Evolutionary conservation across 2,113 vertebrate species (phyloP), one percentile per base, ranked within the genome.

Genomic region (Pholis gunnellus): DNA sequence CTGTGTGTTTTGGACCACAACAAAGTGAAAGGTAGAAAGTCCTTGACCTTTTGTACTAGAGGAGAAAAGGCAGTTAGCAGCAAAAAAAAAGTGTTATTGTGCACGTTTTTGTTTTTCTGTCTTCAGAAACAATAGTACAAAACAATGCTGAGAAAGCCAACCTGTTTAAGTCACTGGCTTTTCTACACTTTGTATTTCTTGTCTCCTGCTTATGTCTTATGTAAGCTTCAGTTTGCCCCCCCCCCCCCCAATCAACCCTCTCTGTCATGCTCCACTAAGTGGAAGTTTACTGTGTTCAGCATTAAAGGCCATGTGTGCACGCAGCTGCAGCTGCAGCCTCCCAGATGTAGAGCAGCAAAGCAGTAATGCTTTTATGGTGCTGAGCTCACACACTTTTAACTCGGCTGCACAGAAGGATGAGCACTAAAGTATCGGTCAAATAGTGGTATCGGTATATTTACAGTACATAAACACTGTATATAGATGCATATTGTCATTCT

Each of bases 231-330:
- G 81, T 88, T 88, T 67, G 65, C 75, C 75, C 56, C 56, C 13
- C 56, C n/a, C 54, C 54, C n/a, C 10, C 52, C 3, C 17, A n/a
- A 38, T 40, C 13, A 46, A 46, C 48, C 48, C 67, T 20, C 59
- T 76, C 88, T 78, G 90, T 90, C 87, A 93, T 89, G 91, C 89
- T 91, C 72, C 89, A 85, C 79, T 89, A 82, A 94, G 88, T 94
- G 75, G 86, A 91, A 86, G 84, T 89, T 91, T 88, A 84, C 85
- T 86, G 89, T 88, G 76, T 64, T 86, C 75, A 86, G 83, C 89
- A 63, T 90, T 89, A 74, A 89, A 91, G 81, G 80, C 81, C 85
- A 84, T 88, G 87, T 86, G 91, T 89, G 85, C 79, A 44, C 52
- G 50, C 83, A 91, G 84, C 87, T 92, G 90, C 88, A 83, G 84